These are phyloP conservation scores for Eutrigla gurnardus DNA, from an alignment of 2,797 vertebrate genomes.

Conservation along the genomic window DNA sequence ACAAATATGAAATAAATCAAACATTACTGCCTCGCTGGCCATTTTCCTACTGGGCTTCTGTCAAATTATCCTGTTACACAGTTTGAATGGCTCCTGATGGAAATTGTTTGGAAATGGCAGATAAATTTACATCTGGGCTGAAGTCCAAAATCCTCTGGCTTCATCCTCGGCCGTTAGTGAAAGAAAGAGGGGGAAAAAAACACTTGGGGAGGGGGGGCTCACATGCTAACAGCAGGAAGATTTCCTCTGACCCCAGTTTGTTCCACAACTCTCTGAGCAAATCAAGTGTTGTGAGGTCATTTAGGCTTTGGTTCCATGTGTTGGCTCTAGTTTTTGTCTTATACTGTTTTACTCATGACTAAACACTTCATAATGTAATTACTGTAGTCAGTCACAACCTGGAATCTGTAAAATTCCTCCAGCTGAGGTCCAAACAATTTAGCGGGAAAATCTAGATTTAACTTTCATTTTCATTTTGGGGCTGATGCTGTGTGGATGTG, in stretches of 20 bases:
- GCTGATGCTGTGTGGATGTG: conserved; percentile 16
- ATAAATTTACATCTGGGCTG: conserved; percentile 79
- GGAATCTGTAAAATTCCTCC: conserved; percentile 33
- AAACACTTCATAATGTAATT: conserved; percentile 10
- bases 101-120: conserved; percentile 82
- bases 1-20: conserved; percentile 76
- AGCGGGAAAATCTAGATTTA: conserved; percentile 16
- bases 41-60: conserved; percentile 73
- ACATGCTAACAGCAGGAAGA: conserved; percentile 56
- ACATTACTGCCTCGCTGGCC: conserved; percentile 70
- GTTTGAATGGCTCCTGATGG: conserved; percentile 81
- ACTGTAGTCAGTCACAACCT: not conserved
- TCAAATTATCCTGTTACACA: conserved; percentile 76
- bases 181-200: conserved; percentile 48
- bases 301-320: conserved; percentile 28
- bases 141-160: conserved; percentile 75
- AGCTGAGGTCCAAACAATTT: conserved; percentile 42
- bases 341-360: conserved; percentile 25
- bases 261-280: conserved; percentile 44
- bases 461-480: conserved; percentile 24
- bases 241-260: conserved; percentile 57
- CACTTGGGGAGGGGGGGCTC: conserved; percentile 56
- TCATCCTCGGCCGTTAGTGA: conserved; percentile 65
- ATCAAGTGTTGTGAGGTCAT: conserved; percentile 38
- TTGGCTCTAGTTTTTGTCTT: conserved; percentile 23